Evolutionary conservation across 2,888 invertebrate species (phyloP), one percentile per base, ranked within the genome.

Genomic region (Nysson spinosus): DNA sequence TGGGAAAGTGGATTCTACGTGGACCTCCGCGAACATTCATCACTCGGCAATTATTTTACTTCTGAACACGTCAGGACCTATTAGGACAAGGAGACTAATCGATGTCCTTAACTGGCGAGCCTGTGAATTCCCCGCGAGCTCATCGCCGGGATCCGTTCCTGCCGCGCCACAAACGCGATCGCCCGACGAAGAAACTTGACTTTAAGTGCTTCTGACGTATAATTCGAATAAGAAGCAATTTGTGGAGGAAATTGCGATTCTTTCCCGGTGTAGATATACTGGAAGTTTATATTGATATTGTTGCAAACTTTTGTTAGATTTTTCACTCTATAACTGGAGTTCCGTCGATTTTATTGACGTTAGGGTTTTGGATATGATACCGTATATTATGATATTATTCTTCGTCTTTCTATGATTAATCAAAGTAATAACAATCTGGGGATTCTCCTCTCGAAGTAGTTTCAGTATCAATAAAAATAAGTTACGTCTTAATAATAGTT

Each of bases 51-150:
- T 80, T 79, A 76, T 75, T 76, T 78, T 70, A 68, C 73, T 71
- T 66, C 49, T 60, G 43, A 42, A 42, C 50, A 55, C 58, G 57
- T 73, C 66, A 51, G 46, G 55, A 63, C 66, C 71, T 70, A 73
- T 81, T 78, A 71, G 76, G 68, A 49, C 46, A 56, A 55, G 55
- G 39, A 47, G 77, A 80, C 72, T 81, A 83, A 81, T 80, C 76
- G 79, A 56, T 42, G 61, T 46, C 57, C 69, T 78, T 75, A 72
- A 77, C 74, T 43, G 77, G 69, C 54, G 43, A 19, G 39, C 9
- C 61, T 11, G 63, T 30, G 61, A 47, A 75, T 71, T 65, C 67
- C 67, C 44, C 12, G 19, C 7, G 43, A 5, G 44, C 46, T 7
- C 9, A 42, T 24, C 16, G 9, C 44, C 11, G 17, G 9, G 37